phyloP scores from a whole-genome alignment of 2,797 vertebrate genomes.

The Pristis pectinata region DNA sequence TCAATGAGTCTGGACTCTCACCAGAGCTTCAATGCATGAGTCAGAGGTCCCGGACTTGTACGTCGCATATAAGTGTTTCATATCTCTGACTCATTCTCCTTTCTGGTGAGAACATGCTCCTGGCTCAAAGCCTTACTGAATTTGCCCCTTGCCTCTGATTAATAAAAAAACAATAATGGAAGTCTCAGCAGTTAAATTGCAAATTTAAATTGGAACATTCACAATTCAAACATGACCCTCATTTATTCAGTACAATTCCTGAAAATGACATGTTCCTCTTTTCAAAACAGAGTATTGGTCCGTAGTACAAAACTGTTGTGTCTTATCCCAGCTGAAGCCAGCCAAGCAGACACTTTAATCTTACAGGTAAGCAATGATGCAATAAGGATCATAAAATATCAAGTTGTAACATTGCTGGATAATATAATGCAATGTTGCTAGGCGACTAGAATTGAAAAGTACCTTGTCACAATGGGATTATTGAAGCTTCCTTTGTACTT shows the following conservation, averaged over 20 bases:
- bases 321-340: not conserved
- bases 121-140: not conserved
- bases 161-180: not conserved
- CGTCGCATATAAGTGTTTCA: not conserved
- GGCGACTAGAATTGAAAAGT: not conserved
- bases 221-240: not conserved
- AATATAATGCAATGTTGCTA: not conserved
- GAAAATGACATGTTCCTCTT: not conserved
- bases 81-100: not conserved
- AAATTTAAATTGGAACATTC: not conserved
- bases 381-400: not conserved
- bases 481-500: not conserved
- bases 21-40: not conserved
- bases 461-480: not conserved
- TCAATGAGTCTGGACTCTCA: not conserved
- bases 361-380: conserved; percentile 6
- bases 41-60: not conserved
- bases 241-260: not conserved
- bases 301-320: not conserved
- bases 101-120: not conserved
- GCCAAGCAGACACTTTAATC: not conserved
- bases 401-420: not conserved
- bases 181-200: too few species aligned
- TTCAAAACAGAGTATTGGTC: not conserved
- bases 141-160: not conserved